Base-by-base conservation (phyloP, 2,888 invertebrate species). In the Drosophila peninsularis region DNA sequence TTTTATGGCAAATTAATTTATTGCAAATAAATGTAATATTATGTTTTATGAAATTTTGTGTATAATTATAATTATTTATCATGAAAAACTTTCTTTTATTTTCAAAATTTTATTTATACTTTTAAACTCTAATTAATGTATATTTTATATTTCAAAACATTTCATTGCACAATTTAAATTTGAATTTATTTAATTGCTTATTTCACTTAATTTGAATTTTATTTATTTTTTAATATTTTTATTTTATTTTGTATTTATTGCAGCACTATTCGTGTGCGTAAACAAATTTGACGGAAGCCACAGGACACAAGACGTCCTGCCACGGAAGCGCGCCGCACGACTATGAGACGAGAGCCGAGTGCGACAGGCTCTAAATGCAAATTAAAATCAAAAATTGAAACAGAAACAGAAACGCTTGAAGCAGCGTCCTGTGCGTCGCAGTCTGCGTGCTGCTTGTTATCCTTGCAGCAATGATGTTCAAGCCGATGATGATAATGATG, bases 331-430 rank as follows among this genome's bases (percentile, higher is more conserved):
- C 66, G 77, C 75, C 79, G 80, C 80, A 80, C 81, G 78, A 85
- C 78, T 90, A 79, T 90, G 88, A 89, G 67, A 60, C 82, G 70
- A 80, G 65, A 76, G 72, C 66, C 81, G 79, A 80, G 71, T 77
- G 57, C 71, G 75, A 62, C 72, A 57, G 75, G 66, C 77, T 79
- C 87, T 80, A 88, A 89, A 82, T 88, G 82, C 82, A 88, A 84
- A 84, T 84, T 67, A 80, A 88, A 84, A 85, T 85, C 85, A 75
- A 73, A 83, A 87, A 72, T 87, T 82, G 82, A 82, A 84, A 75
- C 84, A 71, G 82, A 82, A 83, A 75, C 83, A 71, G 67, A 79
- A 72, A 50, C 68, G 62, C 68, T 62, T 63, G 56, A 79, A 82
- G 60, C 68, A 57, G 39, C 54, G 49, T 68, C 30, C 30, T 30